Evolutionary conservation across 2,797 vertebrate species (phyloP), one percentile per base, ranked within the genome.

Genomic region (Alca torda): DNA sequence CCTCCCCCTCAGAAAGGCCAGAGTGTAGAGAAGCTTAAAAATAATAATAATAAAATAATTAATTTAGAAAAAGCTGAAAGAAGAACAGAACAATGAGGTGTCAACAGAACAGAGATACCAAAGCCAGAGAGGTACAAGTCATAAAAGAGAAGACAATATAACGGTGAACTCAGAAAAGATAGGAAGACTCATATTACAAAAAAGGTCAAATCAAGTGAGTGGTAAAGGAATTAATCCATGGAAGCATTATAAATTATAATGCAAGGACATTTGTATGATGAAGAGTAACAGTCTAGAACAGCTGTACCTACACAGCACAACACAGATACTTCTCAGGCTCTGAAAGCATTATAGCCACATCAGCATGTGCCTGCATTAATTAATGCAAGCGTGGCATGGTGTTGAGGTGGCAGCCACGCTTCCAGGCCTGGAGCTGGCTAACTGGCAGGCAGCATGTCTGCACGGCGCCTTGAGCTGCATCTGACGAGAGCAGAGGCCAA

Each of bases 391-490:
- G 16, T 48, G 51, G 20, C 35, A 31, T 6, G 33, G 21, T 59
- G 60, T 67, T 23, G 7, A 70, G 72, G 43, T 19, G 25, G 33
- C 63, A 57, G 41, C 57, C 43, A 20, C 0, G 13, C 37, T 93
- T 39, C 48, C 48, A 77, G 68, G 39, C 10, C 60, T 28, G 46
- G 11, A 26, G 7, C 2, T 1, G 23, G 9, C 50, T 35, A 10
- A 31, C 28, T 17, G 6, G 12, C 54, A 65, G 21, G 14, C 0
- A 0, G 10, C 1, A 0, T 4, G 4, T 9, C 80, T 72, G 80
- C 61, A 33, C 0, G 1, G 25, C 4, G 13, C 30, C 82, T 45
- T 13, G 30, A 25, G 46, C 2, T 50, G 26, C 26, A 26, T n/a
- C 63, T 79, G 54, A 63, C n/a, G 50, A 57, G 59, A 78, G 16